phyloP scores from a whole-genome alignment of 2,888 invertebrate genomes.

The Octodonta nipae region DNA sequence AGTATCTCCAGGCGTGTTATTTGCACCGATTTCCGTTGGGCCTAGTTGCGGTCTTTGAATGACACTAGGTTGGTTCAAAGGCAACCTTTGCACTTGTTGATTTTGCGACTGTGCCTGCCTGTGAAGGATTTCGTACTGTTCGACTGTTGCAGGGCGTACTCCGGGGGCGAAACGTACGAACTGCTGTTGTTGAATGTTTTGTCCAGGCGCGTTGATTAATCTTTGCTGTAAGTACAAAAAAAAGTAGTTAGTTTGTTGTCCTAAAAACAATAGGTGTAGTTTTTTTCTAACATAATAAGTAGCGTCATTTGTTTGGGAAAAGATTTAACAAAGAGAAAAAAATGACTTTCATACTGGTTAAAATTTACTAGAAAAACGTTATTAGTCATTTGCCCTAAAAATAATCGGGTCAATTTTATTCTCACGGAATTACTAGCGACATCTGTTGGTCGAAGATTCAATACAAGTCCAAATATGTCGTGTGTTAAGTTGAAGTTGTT shows the following conservation, averaged over 20 bases:
- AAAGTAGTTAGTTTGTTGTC: slow-evolving; percentile 3
- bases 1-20: slow-evolving; percentile 20
- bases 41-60: slow-evolving; percentile 15
- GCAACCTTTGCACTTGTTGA: slow-evolving; percentile 15
- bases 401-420: too few relatives aligned
- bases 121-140: slow-evolving; percentile 28
- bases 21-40: slow-evolving; percentile 6
- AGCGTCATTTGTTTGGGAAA: too few relatives aligned
- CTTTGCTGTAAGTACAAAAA: slow-evolving; percentile 11
- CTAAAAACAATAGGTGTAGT: too few relatives aligned
- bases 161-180: slow-evolving; percentile 20
- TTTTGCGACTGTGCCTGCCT: slow-evolving; percentile 24
- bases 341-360: too few relatives aligned
- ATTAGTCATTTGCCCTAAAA: too few relatives aligned
- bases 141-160: slow-evolving; percentile 24
- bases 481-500: too few relatives aligned
- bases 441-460: too few relatives aligned
- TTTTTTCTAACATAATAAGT: too few relatives aligned
- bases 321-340: too few relatives aligned
- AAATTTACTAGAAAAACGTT: too few relatives aligned
- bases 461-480: too few relatives aligned
- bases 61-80: slow-evolving; percentile 13
- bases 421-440: too few relatives aligned
- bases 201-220: slow-evolving; percentile 10
- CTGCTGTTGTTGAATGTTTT: slow-evolving; percentile 18